Evolutionary conservation across 2,888 invertebrate genomes (phyloP), one percentile per base, ranked within the genome.

Genomic region (Mystacides longicornis): DNA sequence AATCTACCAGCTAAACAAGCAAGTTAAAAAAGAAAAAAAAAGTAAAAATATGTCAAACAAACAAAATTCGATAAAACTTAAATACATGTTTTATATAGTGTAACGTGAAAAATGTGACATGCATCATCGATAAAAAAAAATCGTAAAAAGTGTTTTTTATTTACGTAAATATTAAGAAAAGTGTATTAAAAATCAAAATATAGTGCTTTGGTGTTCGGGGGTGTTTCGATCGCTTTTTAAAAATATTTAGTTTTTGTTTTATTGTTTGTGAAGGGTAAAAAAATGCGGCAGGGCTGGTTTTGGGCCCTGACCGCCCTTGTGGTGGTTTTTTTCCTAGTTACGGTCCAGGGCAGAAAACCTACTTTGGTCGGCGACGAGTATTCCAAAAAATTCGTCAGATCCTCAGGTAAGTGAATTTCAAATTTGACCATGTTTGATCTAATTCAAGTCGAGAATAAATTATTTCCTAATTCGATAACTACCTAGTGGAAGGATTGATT

Each of bases 351-450:
- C 63, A 74, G 82, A 65, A 78, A 81, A 65, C 84, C 84, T 62
- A 74, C 80, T 63, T 73, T 83, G 67, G 73, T 79, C 57, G 84
- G 84, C 70, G 84, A 85, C 70, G 81, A 83, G 66, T 83, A 82
- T 69, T 79, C 80, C 63, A 77, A 82, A 52, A 81, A 82, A 65
- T 79, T 79, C 67, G 75, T 76, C 64, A 76, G 84, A 62, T 81
- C 83, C 66, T 83, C 83, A 72, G 85, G 85, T 85, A 72, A 83
- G 45, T 20, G 4, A 43, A 7, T 45, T 7, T 14, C 14, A 9
- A 31, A 9, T 31, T 31, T 31, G n/a, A n/a, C n/a, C n/a, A n/a
- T n/a, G n/a, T n/a, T n/a, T n/a, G n/a, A n/a, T n/a, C n/a, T n/a
- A n/a, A n/a, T n/a, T n/a, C n/a, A n/a, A n/a, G n/a, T n/a, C n/a